Conservation (phyloP, 92 coral and sea anemone species). For the Epizoanthus rinbou region DNA sequence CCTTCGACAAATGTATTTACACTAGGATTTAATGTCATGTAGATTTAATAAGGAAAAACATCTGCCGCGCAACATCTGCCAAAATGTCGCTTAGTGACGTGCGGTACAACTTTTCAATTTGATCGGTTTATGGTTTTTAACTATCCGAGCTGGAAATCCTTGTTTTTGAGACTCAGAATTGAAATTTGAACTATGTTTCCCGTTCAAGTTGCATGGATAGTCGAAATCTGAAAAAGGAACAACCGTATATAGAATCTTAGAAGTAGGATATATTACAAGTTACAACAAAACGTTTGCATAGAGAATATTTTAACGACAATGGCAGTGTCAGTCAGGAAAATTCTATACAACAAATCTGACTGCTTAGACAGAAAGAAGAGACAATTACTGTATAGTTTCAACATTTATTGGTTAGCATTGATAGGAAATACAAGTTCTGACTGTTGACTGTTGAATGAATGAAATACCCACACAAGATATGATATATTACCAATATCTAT, state of each 20-base stretch:
- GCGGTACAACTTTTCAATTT: neutral
- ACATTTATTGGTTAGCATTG: neutral
- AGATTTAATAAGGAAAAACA: conserved; percentile 20
- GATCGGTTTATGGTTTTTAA: neutral
- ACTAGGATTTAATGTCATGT: conserved; percentile 29
- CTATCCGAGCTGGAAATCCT: neutral
- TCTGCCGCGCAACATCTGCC: conserved; percentile 40
- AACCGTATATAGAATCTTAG: neutral
- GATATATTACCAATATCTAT: neutral
- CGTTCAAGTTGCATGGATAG: neutral
- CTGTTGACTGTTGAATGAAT: neutral
- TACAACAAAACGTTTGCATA: conserved; percentile 34
- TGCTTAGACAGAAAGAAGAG: too few relatives aligned
- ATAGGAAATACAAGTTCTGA: neutral
- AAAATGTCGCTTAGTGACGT: conserved; percentile 44
- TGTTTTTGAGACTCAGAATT: neutral
- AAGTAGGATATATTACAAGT: conserved; percentile 14
- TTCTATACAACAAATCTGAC: too few relatives aligned
- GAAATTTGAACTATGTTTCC: neutral
- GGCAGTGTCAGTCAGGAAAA: conserved; percentile 6
- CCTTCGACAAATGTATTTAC: conserved; percentile 32
- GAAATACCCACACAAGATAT: neutral
- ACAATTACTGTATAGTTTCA: neutral
- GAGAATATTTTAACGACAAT: conserved; percentile 8
- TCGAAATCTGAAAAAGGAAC: neutral